Base-by-base conservation (phyloP, 2,113 vertebrate genomes). In the Chrysemys picta region DNA sequence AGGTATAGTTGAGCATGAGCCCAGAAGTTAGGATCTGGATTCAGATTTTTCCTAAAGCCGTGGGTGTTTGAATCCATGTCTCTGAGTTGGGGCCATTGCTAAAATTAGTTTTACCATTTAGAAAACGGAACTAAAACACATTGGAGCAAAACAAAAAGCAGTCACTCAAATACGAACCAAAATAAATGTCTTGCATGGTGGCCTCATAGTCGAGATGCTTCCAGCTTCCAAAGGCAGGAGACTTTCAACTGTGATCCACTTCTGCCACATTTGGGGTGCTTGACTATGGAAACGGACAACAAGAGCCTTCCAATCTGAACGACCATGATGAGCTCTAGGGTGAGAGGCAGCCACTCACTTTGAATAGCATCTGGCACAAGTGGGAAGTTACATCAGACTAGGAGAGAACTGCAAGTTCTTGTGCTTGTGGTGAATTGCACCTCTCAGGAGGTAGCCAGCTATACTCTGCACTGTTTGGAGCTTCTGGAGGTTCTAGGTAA, bases 391-490 rank as follows among this genome's bases (percentile, higher is more conserved):
- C 6, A 78, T n/a, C 10, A 38, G 50, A 91, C 42, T 3, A 19
- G 59, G 72, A 85, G 76, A 85, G 9, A 90, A 22, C 47, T 45
- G 35, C 11, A 8, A 27, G 50, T 50, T 50, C 50, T 50, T 69
- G 53, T 22, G 57, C 50, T 10, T 50, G 9, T 10, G 31, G 5
- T 45, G 1, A 31, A 1, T 7, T 88, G 69, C 22, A 80, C 95
- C 31, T 1, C 6, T 80, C 5, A 53, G 2, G 8, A 35, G 9
- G 2, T 10, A 3, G 27, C 8, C 6, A 0, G 24, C 69, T n/a
- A 9, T 5, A 38, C 38, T 1, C 0, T 50, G 25, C n/a, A 80
- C 3, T 2, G 12, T 29, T 79, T 0, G 0, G 50, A 87, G 50
- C 13, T 31, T 22, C 42, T 80, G 84, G 62, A 49, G 35, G 31